phyloP scores from a whole-genome alignment of 2,113 vertebrate species.

The Anoura caudifer region DNA sequence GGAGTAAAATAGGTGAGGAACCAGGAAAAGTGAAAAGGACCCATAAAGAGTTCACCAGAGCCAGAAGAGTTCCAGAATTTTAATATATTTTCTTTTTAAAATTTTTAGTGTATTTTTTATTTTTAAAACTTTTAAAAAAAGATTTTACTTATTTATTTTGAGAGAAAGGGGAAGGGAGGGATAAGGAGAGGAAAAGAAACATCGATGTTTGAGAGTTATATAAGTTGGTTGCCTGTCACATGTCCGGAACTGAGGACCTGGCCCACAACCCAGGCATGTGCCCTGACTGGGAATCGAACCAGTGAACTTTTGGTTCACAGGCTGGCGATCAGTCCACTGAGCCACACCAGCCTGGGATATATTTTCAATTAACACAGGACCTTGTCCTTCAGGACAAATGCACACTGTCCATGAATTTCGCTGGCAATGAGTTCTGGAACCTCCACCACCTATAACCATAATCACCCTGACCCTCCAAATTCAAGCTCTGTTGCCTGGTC shows the following conservation, averaged over 20 bases:
- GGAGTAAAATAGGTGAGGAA: neutral
- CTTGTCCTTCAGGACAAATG: neutral
- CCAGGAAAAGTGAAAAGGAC: neutral
- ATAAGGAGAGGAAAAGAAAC: no score
- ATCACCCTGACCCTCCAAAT: neutral
- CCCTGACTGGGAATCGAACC: no score
- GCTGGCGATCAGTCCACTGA: no score
- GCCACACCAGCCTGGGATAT: neutral
- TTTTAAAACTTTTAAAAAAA: no score
- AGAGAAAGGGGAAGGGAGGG: no score
- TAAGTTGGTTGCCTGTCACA: no score
- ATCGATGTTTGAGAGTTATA: no score
- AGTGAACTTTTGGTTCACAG: no score
- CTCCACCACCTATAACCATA: neutral
- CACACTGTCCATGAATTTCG: neutral
- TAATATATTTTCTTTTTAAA: conserved; percentile 30
- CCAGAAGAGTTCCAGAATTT: neutral
- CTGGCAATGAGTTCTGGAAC: neutral
- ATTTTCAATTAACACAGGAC: neutral
- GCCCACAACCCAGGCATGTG: no score
- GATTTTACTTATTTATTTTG: no score
- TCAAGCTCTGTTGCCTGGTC: neutral
- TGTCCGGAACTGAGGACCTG: no score
- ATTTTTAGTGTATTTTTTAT: no score
- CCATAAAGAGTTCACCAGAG: conserved; percentile 1